Conservation (phyloP, 2,113 vertebrate species). For the Pseudopipra pipra region DNA sequence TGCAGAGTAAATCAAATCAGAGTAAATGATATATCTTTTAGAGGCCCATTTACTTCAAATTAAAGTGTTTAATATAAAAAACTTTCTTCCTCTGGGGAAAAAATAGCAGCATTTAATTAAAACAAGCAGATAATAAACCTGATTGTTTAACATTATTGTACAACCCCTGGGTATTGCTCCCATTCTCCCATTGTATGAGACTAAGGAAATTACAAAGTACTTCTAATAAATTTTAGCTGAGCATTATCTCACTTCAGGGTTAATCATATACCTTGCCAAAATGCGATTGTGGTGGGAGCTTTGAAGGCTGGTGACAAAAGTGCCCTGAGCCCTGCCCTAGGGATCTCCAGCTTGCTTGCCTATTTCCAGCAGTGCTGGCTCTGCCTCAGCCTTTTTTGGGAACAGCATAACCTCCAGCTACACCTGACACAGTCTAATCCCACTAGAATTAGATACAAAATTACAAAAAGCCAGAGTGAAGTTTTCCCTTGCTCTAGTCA, state of each 20-base stretch:
- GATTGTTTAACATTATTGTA: conserved; percentile 13
- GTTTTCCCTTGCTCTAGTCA: rapidly evolving
- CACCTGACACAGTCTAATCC: background rate
- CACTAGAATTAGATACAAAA: background rate
- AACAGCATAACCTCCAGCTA: background rate
- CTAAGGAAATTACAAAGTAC: background rate
- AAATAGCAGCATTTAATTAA: conserved; percentile 36
- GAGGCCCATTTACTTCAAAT: conserved; percentile 2
- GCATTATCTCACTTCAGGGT: background rate
- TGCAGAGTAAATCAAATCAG: background rate
- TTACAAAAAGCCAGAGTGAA: background rate
- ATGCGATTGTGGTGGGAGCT: background rate
- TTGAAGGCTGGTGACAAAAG: background rate
- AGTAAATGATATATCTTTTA: background rate
- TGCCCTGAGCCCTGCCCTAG: rapidly evolving
- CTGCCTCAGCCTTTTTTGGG: background rate
- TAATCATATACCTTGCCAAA: background rate
- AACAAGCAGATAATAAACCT: conserved; percentile 26
- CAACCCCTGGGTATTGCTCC: background rate
- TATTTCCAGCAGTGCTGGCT: background rate
- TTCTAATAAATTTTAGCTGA: background rate
- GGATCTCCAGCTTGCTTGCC: background rate
- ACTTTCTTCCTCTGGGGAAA: background rate
- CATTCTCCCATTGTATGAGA: background rate
- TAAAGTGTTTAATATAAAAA: conserved; percentile 7